A percentile compares a stretch with the other conserved stretches of the same genome.
These are phyloP conservation scores for Dasysyrphus albostriatus DNA, from an alignment of 2,888 invertebrate genomes.

Conservation along the genomic window DNA sequence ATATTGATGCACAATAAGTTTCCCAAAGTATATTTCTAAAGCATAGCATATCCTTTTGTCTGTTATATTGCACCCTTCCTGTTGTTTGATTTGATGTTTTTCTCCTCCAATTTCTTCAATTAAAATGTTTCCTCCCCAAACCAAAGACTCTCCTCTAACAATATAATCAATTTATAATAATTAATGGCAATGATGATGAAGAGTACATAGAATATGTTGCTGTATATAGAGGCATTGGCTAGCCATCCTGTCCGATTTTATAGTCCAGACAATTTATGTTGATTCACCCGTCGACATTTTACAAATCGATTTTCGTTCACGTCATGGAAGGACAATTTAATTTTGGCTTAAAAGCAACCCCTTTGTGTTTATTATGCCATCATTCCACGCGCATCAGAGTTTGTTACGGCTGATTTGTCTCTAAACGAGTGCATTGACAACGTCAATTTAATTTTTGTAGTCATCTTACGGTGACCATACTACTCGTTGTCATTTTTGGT, in stretches of 20 bases:
- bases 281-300: conserved; percentile 69
- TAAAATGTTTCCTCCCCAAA: conserved; percentile 17
- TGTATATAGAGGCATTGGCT: conserved; percentile 1
- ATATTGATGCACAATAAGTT: neutral
- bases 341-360: conserved; percentile 42
- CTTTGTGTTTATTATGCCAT: conserved; percentile 5
- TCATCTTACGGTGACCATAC: conserved; percentile 5
- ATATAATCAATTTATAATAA: conserved; percentile 73
- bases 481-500: neutral
- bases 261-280: conserved; percentile 74
- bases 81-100: conserved; percentile 23
- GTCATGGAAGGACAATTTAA: conserved; percentile 57
- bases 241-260: conserved; percentile 54
- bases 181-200: conserved; percentile 50
- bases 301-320: conserved; percentile 70
- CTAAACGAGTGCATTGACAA: conserved; percentile 21
- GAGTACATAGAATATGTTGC: conserved; percentile 25
- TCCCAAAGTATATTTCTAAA: neutral
- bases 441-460: neutral
- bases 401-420: conserved; percentile 11
- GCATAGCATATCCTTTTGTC: conserved; percentile 4
- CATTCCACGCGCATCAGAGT: neutral
- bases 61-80: neutral
- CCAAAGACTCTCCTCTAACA: conserved; percentile 58
- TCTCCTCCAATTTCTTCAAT: conserved; percentile 13